Conservation (phyloP, 2,113 vertebrate genomes). For the Erpornis zantholeuca region DNA sequence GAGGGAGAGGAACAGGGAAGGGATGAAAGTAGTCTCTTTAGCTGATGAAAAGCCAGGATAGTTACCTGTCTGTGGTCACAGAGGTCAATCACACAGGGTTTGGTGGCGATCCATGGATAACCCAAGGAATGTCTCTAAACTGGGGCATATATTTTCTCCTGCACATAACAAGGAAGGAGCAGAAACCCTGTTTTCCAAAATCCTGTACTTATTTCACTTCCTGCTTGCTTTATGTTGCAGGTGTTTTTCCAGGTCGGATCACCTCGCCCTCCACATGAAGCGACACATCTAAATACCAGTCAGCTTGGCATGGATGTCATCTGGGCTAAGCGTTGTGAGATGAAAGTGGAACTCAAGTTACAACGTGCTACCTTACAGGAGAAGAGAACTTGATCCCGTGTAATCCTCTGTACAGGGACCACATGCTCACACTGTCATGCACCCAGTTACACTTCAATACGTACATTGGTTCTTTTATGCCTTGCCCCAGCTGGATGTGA, state of each 20-base stretch:
- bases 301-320: conserved; percentile 30
- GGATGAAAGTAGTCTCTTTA: not conserved
- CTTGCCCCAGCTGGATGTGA: conserved; percentile 77
- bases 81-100: not conserved
- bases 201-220: not conserved
- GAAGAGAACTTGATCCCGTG: conserved; percentile 66
- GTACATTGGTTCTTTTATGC: conserved; percentile 72
- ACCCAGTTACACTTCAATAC: conserved; percentile 68
- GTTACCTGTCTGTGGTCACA: not conserved
- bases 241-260: conserved; percentile 97
- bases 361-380: conserved; percentile 67
- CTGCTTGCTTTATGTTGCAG: conserved; percentile 74
- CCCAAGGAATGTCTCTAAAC: not conserved
- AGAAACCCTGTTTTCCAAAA: not conserved
- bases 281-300: conserved; percentile 86
- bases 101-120: not conserved
- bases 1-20: not conserved
- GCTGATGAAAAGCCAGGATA: not conserved
- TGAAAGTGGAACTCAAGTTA: conserved; percentile 68
- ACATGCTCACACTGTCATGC: conserved; percentile 72
- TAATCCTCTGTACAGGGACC: conserved; percentile 75
- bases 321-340: conserved; percentile 57
- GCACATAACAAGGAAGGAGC: not conserved
- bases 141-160: not conserved
- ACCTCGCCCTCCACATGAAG: conserved; percentile 98